phyloP scores from a whole-genome alignment of 2,113 vertebrate species.

The Ifrita kowaldi region DNA sequence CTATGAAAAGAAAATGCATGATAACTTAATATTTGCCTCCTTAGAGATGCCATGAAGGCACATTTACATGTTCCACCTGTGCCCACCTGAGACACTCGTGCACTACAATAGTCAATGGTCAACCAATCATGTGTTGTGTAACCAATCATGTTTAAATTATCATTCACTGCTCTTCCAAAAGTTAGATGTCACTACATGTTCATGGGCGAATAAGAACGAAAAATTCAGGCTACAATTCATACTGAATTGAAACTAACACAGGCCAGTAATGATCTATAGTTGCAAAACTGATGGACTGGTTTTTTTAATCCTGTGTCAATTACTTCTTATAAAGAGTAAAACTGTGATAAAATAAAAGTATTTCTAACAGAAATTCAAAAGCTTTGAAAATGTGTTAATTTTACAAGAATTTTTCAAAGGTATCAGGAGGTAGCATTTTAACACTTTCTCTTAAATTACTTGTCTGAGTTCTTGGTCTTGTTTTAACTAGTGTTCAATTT shows the following conservation, averaged over 20 bases:
- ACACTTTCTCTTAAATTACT: background rate
- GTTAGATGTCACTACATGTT: background rate
- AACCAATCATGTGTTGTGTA: background rate
- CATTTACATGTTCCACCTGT: background rate
- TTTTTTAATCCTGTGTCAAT: background rate
- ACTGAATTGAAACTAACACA: background rate
- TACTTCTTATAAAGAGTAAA: background rate
- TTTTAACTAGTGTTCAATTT: background rate
- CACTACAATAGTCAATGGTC: background rate
- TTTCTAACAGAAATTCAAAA: background rate
- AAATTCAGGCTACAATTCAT: background rate
- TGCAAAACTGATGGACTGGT: background rate
- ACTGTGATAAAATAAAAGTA: background rate
- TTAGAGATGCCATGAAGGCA: background rate
- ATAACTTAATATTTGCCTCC: background rate
- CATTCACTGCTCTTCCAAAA: background rate
- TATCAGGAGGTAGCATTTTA: background rate
- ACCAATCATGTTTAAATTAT: background rate
- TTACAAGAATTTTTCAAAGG: background rate
- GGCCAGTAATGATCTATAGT: background rate
- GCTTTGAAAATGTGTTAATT: background rate
- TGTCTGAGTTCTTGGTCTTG: background rate
- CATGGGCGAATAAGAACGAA: background rate
- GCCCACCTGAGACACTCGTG: background rate
- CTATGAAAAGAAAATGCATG: background rate